These are phyloP conservation scores for Plectus sambesii DNA, from an alignment of 1,140 invertebrate genomes.

Conservation along the genomic window DNA sequence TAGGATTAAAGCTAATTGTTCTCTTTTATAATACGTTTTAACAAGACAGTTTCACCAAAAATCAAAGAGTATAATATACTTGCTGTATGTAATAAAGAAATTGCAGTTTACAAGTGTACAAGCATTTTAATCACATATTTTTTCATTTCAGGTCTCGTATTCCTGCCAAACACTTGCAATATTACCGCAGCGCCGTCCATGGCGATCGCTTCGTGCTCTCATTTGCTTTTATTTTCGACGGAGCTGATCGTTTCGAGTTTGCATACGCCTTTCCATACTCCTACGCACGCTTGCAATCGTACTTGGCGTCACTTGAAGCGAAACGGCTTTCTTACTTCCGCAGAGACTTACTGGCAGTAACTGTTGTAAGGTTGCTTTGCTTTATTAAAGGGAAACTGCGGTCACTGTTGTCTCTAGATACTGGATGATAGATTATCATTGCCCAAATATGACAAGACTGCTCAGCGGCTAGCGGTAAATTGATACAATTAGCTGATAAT, in stretches of 20 bases:
- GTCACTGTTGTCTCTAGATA: too few relatives aligned
- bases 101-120: not conserved
- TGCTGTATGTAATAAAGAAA: not conserved
- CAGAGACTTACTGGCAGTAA: slow-evolving; percentile 59
- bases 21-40: too few relatives aligned
- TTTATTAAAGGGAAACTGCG: too few relatives aligned
- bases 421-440: too few relatives aligned
- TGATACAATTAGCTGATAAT: too few relatives aligned
- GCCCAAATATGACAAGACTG: too few relatives aligned
- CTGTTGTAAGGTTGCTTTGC: slow-evolving; percentile 56
- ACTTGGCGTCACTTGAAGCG: slow-evolving; percentile 64
- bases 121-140: slow-evolving; percentile 14
- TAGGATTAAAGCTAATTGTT: too few relatives aligned
- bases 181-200: slow-evolving; percentile 78
- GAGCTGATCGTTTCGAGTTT: slow-evolving; percentile 80
- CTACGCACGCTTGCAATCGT: slow-evolving; percentile 72
- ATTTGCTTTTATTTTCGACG: slow-evolving; percentile 83
- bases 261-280: slow-evolving; percentile 82
- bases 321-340: slow-evolving; percentile 55
- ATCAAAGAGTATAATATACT: too few relatives aligned
- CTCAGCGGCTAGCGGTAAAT: too few relatives aligned
- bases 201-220: slow-evolving; percentile 82
- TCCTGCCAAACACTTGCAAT: slow-evolving; percentile 74
- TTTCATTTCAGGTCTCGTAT: slow-evolving; percentile 61
- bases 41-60: too few relatives aligned